phyloP scores from a whole-genome alignment of 2,113 vertebrate genomes.

The Tichodroma muraria region DNA sequence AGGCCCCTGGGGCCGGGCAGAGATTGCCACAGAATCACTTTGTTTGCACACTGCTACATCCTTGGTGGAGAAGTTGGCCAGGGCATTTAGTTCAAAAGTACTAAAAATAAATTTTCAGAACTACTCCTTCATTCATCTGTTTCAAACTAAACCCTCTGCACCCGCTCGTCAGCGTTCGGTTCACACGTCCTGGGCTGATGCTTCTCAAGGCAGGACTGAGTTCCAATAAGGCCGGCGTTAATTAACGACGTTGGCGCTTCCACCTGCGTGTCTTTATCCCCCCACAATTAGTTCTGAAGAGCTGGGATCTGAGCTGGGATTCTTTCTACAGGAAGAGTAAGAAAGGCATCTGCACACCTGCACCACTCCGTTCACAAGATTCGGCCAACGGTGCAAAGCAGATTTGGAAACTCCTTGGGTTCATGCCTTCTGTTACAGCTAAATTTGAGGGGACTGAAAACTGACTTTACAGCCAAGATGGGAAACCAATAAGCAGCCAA shows the following conservation, averaged over 20 bases:
- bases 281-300: slow-evolving; percentile 59
- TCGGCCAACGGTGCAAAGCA: slow-evolving; percentile 56
- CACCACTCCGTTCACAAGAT: slow-evolving; percentile 51
- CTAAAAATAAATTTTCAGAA: slow-evolving; percentile 54
- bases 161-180: slow-evolving; percentile 28
- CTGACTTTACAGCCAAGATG: slow-evolving; percentile 59
- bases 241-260: slow-evolving; percentile 70
- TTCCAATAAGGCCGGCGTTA: slow-evolving; percentile 68
- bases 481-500: slow-evolving; percentile 67
- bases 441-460: slow-evolving; percentile 62
- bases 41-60: slow-evolving; percentile 75
- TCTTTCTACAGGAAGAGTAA: slow-evolving; percentile 65
- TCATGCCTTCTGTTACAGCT: slow-evolving; percentile 67
- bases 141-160: slow-evolving; percentile 63
- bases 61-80: slow-evolving; percentile 68
- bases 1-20: slow-evolving; percentile 55
- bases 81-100: slow-evolving; percentile 59
- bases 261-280: slow-evolving; percentile 56
- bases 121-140: slow-evolving; percentile 65
- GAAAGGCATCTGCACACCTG: slow-evolving; percentile 61
- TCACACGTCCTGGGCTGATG: slow-evolving; percentile 53
- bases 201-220: slow-evolving; percentile 64
- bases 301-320: slow-evolving; percentile 40
- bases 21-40: slow-evolving; percentile 45
- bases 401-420: slow-evolving; percentile 53